phyloP scores from a whole-genome alignment of 2,113 vertebrate genomes.

The Chascanopsetta lugubris region DNA sequence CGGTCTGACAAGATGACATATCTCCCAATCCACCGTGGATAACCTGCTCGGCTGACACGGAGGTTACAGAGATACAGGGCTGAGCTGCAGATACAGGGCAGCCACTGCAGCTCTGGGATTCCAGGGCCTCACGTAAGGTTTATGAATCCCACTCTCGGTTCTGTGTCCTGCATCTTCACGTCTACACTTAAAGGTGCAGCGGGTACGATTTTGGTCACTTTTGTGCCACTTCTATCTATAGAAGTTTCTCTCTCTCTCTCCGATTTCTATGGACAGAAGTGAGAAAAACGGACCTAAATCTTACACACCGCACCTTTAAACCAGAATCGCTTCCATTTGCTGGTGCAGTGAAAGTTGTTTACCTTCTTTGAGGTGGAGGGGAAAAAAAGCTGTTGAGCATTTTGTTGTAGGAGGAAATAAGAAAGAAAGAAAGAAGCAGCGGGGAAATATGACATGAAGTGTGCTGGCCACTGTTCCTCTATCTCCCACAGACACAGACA shows the following conservation, averaged over 20 bases:
- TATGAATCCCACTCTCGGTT: slow-evolving; percentile 11
- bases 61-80: slow-evolving; percentile 33
- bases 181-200: too few relatives aligned
- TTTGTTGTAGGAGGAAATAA: slow-evolving; percentile 50
- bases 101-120: slow-evolving; percentile 19
- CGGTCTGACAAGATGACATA: slow-evolving; percentile 43
- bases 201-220: too few relatives aligned
- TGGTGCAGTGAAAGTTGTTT: slow-evolving; percentile 22
- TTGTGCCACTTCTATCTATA: too few relatives aligned
- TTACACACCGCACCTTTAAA: too few relatives aligned
- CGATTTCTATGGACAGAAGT: too few relatives aligned
- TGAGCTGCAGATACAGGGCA: slow-evolving; percentile 3
- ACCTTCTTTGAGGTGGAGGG: slow-evolving; percentile 37
- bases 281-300: too few relatives aligned
- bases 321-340: too few relatives aligned
- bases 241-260: too few relatives aligned
- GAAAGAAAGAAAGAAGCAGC: too few relatives aligned
- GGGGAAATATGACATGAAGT: too few relatives aligned
- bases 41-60: slow-evolving; percentile 42
- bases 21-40: slow-evolving; percentile 51
- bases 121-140: slow-evolving; percentile 21
- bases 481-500: not conserved
- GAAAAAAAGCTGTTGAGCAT: slow-evolving; percentile 10
- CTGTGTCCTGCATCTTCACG: too few relatives aligned
- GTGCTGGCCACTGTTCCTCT: too few relatives aligned